Conservation (phyloP, 2,888 invertebrate genomes). For the Melinaea marsaeus region DNA sequence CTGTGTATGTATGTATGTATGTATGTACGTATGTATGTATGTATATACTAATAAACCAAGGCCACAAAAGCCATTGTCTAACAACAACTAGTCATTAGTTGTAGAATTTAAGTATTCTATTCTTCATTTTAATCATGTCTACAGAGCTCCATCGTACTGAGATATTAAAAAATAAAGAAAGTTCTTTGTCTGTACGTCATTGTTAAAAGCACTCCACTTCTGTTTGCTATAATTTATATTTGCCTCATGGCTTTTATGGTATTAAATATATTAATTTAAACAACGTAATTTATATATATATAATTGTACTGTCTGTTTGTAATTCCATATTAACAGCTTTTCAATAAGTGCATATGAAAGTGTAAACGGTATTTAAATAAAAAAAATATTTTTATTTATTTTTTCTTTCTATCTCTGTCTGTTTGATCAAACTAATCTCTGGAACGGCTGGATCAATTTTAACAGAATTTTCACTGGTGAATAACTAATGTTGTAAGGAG, state of each 20-base stretch:
- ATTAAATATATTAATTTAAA: background rate
- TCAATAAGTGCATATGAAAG: too few species aligned
- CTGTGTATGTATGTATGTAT: background rate
- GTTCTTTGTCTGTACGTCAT: constrained; percentile 1
- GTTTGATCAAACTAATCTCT: too few species aligned
- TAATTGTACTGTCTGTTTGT: too few species aligned
- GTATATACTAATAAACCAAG: background rate
- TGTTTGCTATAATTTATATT: background rate
- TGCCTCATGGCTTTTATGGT: background rate
- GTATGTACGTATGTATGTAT: background rate
- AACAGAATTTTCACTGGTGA: too few species aligned
- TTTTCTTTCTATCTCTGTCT: too few species aligned
- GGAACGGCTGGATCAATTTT: too few species aligned
- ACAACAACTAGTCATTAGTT: constrained; percentile 19
- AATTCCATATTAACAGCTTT: too few species aligned
- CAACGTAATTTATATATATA: background rate
- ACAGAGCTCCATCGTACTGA: background rate
- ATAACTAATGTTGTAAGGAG: too few species aligned
- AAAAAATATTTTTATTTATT: too few species aligned
- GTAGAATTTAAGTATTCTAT: background rate
- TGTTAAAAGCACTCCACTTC: background rate
- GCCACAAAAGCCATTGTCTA: constrained; percentile 10
- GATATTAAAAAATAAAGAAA: constrained; percentile 6
- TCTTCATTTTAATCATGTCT: constrained; percentile 7
- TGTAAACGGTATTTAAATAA: too few species aligned